Evolutionary conservation across 35 echinoderm and acorn worm genomes (phyloP).

Genomic region (Lytechinus variegatus): DNA sequence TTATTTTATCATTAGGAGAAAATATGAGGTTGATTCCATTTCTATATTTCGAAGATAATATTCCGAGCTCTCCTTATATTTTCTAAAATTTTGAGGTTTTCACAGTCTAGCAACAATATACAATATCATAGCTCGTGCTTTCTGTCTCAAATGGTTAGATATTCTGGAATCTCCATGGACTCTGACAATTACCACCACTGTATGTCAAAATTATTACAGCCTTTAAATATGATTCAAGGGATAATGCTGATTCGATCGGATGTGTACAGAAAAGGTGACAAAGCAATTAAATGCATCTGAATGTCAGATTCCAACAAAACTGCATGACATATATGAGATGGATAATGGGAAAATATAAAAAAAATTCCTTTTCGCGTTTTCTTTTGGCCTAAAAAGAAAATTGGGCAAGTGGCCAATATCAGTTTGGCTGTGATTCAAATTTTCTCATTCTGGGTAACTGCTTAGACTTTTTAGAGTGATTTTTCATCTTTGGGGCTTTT

Average conservation of each 20-base stretch:
- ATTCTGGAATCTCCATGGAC: background rate
- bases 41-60: too few relatives aligned
- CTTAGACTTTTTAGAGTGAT: too few relatives aligned
- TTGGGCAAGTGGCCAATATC: background rate
- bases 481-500: too few relatives aligned
- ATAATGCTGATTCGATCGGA: background rate
- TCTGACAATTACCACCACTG: background rate
- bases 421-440: background rate
- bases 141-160: background rate
- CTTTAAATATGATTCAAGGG: background rate
- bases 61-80: too few relatives aligned
- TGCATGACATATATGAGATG: background rate
- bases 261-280: background rate
- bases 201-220: background rate
- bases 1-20: too few relatives aligned
- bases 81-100: too few relatives aligned
- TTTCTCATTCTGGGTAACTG: too few relatives aligned
- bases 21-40: too few relatives aligned
- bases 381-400: background rate
- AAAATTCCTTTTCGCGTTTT: background rate
- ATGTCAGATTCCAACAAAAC: background rate
- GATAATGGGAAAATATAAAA: background rate
- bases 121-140: background rate
- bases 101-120: too few relatives aligned
- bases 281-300: background rate